These are phyloP conservation scores for Drosophila parvula DNA, from an alignment of 1,140 invertebrate species.

Conservation along the genomic window DNA sequence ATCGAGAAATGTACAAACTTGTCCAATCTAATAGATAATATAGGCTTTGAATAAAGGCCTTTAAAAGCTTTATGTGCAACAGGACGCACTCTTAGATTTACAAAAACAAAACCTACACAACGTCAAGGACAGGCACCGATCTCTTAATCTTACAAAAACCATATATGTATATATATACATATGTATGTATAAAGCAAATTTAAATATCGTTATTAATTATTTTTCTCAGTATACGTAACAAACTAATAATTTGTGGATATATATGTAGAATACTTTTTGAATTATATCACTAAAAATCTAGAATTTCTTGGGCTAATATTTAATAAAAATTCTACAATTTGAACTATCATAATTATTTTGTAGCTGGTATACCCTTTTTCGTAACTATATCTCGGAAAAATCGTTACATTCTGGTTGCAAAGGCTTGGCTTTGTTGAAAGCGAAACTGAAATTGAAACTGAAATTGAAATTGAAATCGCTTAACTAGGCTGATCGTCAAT, in stretches of 20 bases:
- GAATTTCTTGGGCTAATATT: too few relatives aligned
- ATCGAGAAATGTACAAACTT: too few relatives aligned
- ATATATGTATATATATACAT: too few relatives aligned
- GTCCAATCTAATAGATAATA: too few relatives aligned
- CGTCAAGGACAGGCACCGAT: too few relatives aligned
- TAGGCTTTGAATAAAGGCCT: too few relatives aligned
- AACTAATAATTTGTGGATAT: too few relatives aligned
- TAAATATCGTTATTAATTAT: background rate
- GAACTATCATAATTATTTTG: background rate
- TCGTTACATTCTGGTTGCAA: background rate
- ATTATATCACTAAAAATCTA: too few relatives aligned
- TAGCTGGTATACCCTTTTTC: background rate
- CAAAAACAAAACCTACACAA: background rate
- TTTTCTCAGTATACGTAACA: background rate
- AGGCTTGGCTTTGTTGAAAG: constrained; percentile 12
- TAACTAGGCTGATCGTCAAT: constrained; percentile 13
- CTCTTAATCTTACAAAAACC: too few relatives aligned
- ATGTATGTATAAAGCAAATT: background rate
- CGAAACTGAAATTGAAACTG: constrained; percentile 45
- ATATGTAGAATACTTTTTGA: too few relatives aligned
- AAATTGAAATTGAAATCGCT: constrained; percentile 30
- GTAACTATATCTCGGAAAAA: background rate
- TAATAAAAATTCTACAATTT: too few relatives aligned
- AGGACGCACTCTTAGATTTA: background rate
- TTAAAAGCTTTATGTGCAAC: too few relatives aligned